phyloP scores from a whole-genome alignment of 2,113 vertebrate species.

The Siniperca chuatsi region DNA sequence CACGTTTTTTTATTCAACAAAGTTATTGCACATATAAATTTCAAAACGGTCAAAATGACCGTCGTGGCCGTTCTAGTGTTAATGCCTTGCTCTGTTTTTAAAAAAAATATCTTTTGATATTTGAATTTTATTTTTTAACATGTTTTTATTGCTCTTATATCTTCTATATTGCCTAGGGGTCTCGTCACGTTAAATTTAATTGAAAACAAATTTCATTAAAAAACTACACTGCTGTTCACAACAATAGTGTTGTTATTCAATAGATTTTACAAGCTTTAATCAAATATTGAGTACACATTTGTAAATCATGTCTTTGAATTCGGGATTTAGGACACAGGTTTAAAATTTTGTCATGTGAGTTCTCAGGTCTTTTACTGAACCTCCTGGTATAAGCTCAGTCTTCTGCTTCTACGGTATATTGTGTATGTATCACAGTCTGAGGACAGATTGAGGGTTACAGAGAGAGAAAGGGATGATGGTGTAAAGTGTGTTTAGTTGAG shows the following conservation, averaged over 20 bases:
- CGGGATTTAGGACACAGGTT: no score
- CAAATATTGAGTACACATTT: neutral
- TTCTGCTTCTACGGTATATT: neutral
- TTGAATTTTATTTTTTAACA: no score
- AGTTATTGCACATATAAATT: no score
- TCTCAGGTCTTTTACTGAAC: neutral
- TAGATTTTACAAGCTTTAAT: neutral
- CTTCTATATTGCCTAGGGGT: neutral
- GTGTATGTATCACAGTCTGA: neutral
- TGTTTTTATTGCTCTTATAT: neutral
- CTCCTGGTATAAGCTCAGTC: neutral
- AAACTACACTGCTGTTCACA: neutral
- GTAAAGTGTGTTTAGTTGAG: slow-evolving; percentile 1
- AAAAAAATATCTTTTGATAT: no score
- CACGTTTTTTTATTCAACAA: no score
- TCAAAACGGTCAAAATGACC: no score
- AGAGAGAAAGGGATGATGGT: neutral
- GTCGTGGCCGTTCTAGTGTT: no score
- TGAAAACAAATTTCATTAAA: neutral
- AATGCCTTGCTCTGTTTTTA: no score
- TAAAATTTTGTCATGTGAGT: neutral
- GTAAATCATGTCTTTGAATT: neutral
- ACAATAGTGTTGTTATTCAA: neutral
- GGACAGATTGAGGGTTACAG: neutral
- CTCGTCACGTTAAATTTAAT: neutral